These are phyloP conservation scores for Alectura lathami DNA, from an alignment of 2,113 vertebrate species.

Conservation along the genomic window DNA sequence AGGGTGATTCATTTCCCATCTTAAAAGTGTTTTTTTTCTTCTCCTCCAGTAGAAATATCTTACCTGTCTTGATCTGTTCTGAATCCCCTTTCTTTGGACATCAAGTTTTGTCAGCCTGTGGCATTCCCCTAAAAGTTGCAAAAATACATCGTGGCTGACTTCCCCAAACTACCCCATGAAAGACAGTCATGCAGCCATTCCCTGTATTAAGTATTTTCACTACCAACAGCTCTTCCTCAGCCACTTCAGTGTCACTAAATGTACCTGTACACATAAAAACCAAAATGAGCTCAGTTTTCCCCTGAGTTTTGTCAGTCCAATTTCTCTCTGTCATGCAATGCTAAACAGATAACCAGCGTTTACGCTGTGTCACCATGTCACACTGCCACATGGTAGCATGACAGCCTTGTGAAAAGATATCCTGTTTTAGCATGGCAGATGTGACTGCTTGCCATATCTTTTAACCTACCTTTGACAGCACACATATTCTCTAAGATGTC, in stretches of 20 bases:
- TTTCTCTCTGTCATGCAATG: neutral
- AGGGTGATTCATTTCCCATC: neutral
- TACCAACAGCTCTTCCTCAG: neutral
- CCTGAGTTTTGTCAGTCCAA: fast-evolving
- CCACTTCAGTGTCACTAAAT: neutral
- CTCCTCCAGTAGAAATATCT: neutral
- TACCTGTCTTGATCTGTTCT: neutral
- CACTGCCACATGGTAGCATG: neutral
- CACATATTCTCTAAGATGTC: neutral
- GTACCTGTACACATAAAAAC: neutral
- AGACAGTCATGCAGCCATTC: neutral
- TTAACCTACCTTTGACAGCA: neutral
- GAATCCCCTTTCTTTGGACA: neutral
- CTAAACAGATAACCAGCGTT: neutral
- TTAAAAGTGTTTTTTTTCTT: neutral
- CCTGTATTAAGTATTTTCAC: neutral
- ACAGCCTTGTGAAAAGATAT: neutral
- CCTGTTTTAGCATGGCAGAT: neutral
- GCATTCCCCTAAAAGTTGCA: neutral
- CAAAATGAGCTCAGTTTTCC: neutral
- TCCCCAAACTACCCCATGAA: neutral
- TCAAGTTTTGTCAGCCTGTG: neutral
- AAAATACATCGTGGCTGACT: neutral
- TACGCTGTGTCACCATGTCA: neutral
- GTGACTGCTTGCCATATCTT: neutral